Percentiles rank a stretch among this genome's conserved stretches.
Evolutionary conservation across 2,113 vertebrate genomes (phyloP).

Genomic region (Gymnocephalus cernua): DNA sequence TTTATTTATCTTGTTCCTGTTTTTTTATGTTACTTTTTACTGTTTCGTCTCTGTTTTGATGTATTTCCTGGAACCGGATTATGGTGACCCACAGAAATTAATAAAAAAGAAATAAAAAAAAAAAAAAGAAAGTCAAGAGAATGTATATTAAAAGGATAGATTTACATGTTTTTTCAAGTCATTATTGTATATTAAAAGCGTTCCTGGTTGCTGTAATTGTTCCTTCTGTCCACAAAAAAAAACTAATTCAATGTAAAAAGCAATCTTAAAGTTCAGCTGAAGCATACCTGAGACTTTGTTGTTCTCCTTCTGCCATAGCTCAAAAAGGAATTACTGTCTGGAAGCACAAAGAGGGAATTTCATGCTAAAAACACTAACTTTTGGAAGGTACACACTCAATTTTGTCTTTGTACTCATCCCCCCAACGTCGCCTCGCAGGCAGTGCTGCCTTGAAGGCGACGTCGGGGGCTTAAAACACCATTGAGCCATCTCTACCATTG

Average conservation of each 20-base stretch:
- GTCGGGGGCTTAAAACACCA: too few relatives aligned
- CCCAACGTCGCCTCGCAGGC: too few relatives aligned
- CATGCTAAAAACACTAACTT: not conserved
- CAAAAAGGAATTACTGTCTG: not conserved
- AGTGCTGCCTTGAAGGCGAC: too few relatives aligned
- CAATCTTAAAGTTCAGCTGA: not conserved
- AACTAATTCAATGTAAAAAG: not conserved
- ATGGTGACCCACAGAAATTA: too few relatives aligned
- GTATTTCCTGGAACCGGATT: too few relatives aligned
- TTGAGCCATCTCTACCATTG: too few relatives aligned
- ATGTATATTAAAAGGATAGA: not conserved
- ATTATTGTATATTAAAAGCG: not conserved
- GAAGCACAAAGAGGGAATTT: not conserved
- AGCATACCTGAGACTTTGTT: not conserved
- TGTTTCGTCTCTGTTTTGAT: too few relatives aligned
- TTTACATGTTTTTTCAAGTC: not conserved
- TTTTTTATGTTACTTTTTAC: too few relatives aligned
- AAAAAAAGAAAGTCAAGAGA: slow-evolving; percentile 13
- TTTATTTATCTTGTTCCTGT: too few relatives aligned
- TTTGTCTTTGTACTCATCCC: not conserved
- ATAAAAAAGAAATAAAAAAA: too few relatives aligned
- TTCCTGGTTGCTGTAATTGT: not conserved
- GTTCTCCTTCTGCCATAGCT: not conserved
- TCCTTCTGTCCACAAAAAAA: not conserved
- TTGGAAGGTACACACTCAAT: not conserved